phyloP scores from a whole-genome alignment of 2,113 vertebrate genomes.

The Strix uralensis region DNA sequence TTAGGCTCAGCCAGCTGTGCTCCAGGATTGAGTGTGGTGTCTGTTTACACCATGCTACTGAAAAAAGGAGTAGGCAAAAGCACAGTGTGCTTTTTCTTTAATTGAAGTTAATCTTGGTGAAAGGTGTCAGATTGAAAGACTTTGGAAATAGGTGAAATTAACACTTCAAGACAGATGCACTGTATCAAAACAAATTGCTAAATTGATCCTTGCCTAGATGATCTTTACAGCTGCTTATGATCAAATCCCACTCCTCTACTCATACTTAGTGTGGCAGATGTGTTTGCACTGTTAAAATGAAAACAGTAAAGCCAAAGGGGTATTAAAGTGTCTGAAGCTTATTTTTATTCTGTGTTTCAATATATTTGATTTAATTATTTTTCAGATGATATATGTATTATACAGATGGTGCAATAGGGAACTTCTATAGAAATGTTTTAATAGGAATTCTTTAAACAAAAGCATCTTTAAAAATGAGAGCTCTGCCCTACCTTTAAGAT shows the following conservation, averaged over 20 bases:
- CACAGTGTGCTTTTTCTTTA: not conserved
- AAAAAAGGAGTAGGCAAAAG: accelerated
- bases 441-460: not conserved
- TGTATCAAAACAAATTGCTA: not conserved
- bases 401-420: not conserved
- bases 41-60: accelerated
- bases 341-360: not conserved
- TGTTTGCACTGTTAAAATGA: not conserved
- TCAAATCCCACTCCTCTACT: not conserved
- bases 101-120: not conserved
- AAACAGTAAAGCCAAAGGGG: not conserved
- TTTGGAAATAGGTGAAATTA: not conserved
- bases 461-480: not conserved
- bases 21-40: not conserved
- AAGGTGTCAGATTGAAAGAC: not conserved
- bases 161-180: not conserved
- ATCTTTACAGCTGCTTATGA: not conserved
- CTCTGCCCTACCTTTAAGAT: not conserved
- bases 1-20: not conserved
- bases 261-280: not conserved
- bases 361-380: not conserved
- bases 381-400: not conserved
- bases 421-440: not conserved
- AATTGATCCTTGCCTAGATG: not conserved
- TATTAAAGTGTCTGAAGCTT: not conserved